Conservation (phyloP, 2,888 invertebrate genomes). For the Netelia inedita region DNA sequence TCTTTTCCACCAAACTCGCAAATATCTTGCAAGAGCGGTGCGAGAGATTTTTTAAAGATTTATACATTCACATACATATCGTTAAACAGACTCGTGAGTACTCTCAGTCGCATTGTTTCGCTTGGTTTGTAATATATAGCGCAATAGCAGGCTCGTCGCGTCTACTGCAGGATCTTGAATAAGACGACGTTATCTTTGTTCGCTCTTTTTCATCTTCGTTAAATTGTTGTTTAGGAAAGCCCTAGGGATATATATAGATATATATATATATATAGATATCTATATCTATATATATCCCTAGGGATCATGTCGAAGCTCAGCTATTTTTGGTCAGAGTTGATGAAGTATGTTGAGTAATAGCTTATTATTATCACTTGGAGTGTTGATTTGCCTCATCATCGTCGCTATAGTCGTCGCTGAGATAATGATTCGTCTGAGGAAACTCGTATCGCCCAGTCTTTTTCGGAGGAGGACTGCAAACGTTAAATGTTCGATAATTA, state of each 20-base stretch:
- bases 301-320: constrained; percentile 50
- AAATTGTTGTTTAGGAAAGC: constrained; percentile 8
- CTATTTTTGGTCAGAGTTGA: constrained; percentile 65
- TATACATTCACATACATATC: constrained; percentile 43
- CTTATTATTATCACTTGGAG: constrained; percentile 78
- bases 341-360: constrained; percentile 46
- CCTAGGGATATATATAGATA: constrained; percentile 1
- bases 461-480: constrained; percentile 85
- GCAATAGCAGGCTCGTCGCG: constrained; percentile 41
- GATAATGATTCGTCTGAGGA: constrained; percentile 79
- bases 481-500: constrained; percentile 44
- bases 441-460: constrained; percentile 85
- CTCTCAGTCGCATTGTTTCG: constrained; percentile 58
- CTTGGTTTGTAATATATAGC: constrained; percentile 55
- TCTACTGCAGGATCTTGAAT: constrained; percentile 49
- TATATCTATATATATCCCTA: constrained; percentile 1
- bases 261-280: not conserved
- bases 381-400: constrained; percentile 82
- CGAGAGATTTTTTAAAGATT: not conserved
- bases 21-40: not conserved
- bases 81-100: constrained; percentile 59
- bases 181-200: constrained; percentile 19
- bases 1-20: constrained; percentile 10
- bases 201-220: constrained; percentile 8
- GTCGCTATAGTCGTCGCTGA: constrained; percentile 84